Evolutionary conservation across 30 jellyfish, hydroid and myxozoan genomes (phyloP).

Genomic region (Hydractinia echinata): DNA sequence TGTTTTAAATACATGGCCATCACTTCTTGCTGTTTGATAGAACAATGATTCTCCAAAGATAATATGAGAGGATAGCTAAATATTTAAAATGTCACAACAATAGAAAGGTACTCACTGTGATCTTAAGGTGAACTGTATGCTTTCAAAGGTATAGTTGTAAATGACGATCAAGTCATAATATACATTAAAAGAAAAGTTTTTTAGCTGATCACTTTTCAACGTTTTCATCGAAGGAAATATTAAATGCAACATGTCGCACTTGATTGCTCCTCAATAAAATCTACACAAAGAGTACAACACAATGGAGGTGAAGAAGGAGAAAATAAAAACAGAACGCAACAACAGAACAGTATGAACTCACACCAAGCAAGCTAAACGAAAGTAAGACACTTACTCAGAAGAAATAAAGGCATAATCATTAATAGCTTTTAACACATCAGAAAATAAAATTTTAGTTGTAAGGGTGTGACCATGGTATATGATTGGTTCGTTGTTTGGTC

Average conservation of each 20-base stretch:
- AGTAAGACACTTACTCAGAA: slow-evolving; percentile 61
- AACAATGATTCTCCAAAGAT: slow-evolving; percentile 84
- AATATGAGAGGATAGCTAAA: slow-evolving; percentile 74
- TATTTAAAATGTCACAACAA: background rate
- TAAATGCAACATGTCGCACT: background rate
- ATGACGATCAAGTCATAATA: too few relatives aligned
- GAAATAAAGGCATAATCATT: slow-evolving; percentile 75
- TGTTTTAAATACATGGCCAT: slow-evolving; percentile 62
- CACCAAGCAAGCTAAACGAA: background rate
- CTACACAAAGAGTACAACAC: background rate
- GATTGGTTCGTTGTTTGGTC: slow-evolving; percentile 79
- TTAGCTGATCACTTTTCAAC: too few relatives aligned
- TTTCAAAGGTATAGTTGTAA: too few relatives aligned
- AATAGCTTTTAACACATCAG: slow-evolving; percentile 61
- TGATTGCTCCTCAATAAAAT: background rate
- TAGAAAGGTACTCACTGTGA: background rate
- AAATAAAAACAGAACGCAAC: background rate
- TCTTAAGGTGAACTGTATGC: too few relatives aligned
- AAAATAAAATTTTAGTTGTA: slow-evolving; percentile 51
- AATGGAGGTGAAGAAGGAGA: background rate
- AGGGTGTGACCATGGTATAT: slow-evolving; percentile 71
- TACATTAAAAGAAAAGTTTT: too few relatives aligned
- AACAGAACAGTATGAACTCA: background rate
- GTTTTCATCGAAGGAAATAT: too few relatives aligned
- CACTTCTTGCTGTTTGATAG: slow-evolving; percentile 68